Conservation (phyloP, 2,888 invertebrate species). For the Agonum fuliginosum region DNA sequence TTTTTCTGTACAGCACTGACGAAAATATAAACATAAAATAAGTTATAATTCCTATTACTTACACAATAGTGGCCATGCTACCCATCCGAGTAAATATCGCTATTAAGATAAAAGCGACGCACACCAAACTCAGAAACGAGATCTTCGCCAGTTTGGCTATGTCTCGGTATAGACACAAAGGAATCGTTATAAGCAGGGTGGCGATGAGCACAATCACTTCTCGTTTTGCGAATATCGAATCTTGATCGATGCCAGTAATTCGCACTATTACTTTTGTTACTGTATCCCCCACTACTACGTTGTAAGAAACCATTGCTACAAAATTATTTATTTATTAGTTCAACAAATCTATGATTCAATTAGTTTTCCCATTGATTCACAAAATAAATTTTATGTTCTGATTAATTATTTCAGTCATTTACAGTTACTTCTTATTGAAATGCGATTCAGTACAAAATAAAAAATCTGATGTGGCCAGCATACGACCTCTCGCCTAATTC, state of each 20-base stretch:
- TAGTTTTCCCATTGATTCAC: too few relatives aligned
- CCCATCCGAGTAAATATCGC: constrained; percentile 79
- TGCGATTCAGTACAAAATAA: too few relatives aligned
- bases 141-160: constrained; percentile 82
- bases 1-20: too few relatives aligned
- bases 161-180: constrained; percentile 86
- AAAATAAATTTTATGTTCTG: too few relatives aligned
- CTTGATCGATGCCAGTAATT: constrained; percentile 76
- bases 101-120: constrained; percentile 83
- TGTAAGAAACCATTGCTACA: constrained; percentile 91
- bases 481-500: too few relatives aligned
- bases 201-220: constrained; percentile 83
- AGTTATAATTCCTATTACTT: constrained; percentile 71
- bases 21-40: not conserved
- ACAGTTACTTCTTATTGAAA: too few relatives aligned
- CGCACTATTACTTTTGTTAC: constrained; percentile 87
- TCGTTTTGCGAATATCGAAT: constrained; percentile 77
- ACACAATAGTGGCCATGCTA: constrained; percentile 78
- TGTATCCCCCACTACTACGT: constrained; percentile 91
- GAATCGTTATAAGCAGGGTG: constrained; percentile 84
- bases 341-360: too few relatives aligned
- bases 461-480: too few relatives aligned
- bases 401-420: too few relatives aligned
- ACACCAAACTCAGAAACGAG: constrained; percentile 81
- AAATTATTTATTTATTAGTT: too few relatives aligned